Evolutionary conservation across 2,113 vertebrate genomes (phyloP).

Genomic region (Melanocharis versteri): DNA sequence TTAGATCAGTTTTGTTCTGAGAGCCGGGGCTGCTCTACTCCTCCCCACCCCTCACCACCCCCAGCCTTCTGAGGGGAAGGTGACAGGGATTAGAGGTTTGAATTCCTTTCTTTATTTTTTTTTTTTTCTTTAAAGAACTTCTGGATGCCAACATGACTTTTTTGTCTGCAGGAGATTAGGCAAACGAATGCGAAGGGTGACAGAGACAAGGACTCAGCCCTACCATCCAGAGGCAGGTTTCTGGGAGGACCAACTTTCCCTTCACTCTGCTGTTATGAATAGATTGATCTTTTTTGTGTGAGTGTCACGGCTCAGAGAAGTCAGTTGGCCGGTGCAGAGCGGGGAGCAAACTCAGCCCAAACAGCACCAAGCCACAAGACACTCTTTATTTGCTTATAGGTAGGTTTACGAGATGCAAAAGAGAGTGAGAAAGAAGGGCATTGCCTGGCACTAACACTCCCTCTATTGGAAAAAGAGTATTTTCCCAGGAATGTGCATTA

Average conservation of each 20-base stretch:
- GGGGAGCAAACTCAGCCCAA: not conserved
- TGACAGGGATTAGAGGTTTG: not conserved
- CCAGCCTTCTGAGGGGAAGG: not conserved
- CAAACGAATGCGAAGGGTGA: not conserved
- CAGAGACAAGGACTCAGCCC: not conserved
- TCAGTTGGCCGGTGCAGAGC: not conserved
- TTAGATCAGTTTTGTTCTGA: conserved; percentile 2
- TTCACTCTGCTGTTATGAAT: not conserved
- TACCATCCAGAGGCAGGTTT: not conserved
- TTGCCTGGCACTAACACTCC: conserved; percentile 59
- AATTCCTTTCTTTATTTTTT: not conserved
- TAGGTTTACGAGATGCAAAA: not conserved
- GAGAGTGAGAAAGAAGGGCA: conserved; percentile 7
- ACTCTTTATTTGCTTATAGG: not conserved
- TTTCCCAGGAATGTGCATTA: conserved; percentile 7
- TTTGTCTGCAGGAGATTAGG: not conserved
- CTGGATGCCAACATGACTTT: not conserved
- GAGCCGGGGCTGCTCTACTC: not conserved
- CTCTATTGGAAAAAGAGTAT: conserved; percentile 62
- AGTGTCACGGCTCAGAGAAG: not conserved
- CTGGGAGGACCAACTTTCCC: not conserved
- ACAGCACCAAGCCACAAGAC: not conserved
- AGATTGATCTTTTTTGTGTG: not conserved
- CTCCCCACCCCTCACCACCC: not conserved
- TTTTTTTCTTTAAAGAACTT: not conserved